These are phyloP conservation scores for Stictocephala bisonia DNA, from an alignment of 2,888 invertebrate genomes.

Conservation along the genomic window DNA sequence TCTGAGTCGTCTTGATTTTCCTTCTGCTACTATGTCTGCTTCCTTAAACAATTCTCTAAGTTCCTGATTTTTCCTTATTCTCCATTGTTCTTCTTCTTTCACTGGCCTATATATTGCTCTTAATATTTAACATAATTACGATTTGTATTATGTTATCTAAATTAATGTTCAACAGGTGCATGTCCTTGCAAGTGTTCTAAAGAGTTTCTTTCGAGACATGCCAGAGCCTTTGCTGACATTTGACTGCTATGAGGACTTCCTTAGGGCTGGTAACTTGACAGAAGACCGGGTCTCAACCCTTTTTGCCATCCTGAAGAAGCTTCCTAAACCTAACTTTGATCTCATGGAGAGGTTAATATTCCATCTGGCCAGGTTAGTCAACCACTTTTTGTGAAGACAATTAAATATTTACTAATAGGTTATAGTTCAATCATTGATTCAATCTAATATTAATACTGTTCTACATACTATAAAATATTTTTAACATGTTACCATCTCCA, in stretches of 20 bases:
- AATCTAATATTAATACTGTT: no score
- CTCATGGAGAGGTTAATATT: slow-evolving; percentile 93
- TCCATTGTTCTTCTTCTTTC: no score
- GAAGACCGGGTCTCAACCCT: slow-evolving; percentile 88
- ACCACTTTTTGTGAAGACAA: no score
- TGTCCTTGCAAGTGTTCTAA: slow-evolving; percentile 89
- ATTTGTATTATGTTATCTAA: background rate
- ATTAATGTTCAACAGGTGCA: slow-evolving; percentile 70
- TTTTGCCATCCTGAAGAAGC: slow-evolving; percentile 87
- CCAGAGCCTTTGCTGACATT: slow-evolving; percentile 93
- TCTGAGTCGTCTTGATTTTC: no score
- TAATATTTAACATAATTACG: background rate
- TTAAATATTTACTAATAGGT: no score
- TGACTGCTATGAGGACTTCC: slow-evolving; percentile 94
- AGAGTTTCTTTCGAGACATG: slow-evolving; percentile 91
- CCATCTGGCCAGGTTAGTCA: slow-evolving; percentile 78
- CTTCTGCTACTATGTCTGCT: no score
- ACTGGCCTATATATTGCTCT: background rate
- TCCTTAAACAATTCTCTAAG: no score
- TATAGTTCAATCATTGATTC: no score
- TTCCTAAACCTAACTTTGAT: slow-evolving; percentile 90
- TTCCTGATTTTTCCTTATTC: no score
- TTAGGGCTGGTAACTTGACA: slow-evolving; percentile 86
- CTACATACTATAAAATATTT: no score
- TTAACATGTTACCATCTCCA: no score